A percentile compares a stretch with the other conserved stretches of the same genome.
These are phyloP conservation scores for Cantharis nigra DNA, from an alignment of 2,888 invertebrate species.

Conservation along the genomic window DNA sequence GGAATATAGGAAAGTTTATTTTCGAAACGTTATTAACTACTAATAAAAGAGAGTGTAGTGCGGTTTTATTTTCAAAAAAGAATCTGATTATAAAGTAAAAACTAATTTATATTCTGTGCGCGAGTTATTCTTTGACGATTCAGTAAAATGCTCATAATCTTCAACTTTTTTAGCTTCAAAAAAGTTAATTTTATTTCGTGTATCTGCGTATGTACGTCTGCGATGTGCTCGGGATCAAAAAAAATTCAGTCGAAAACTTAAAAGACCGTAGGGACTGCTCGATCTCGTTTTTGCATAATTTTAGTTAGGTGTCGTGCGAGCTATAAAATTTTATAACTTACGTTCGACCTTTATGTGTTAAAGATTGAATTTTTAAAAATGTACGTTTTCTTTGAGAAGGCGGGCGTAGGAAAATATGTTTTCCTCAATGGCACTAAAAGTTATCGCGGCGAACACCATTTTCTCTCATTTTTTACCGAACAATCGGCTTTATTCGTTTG, in stretches of 20 bases:
- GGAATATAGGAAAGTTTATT: not conserved
- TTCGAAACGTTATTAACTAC: not conserved
- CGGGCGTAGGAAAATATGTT: not conserved
- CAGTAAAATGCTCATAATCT: not conserved
- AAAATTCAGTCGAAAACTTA: slow-evolving; percentile 14
- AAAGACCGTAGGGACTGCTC: slow-evolving; percentile 22
- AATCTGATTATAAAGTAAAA: not conserved
- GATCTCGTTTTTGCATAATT: slow-evolving; percentile 16
- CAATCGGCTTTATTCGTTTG: not conserved
- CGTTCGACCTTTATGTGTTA: not conserved
- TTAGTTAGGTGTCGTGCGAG: slow-evolving; percentile 10
- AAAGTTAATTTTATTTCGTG: slow-evolving; percentile 22
- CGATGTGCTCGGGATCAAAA: slow-evolving; percentile 13
- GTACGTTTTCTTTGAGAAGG: not conserved
- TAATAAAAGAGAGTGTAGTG: not conserved
- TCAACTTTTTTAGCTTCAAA: slow-evolving; percentile 9
- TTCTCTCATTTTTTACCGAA: not conserved
- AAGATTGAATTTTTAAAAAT: not conserved
- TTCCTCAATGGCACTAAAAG: not conserved
- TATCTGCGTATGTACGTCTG: not conserved
- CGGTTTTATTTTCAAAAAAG: not conserved
- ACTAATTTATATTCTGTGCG: not conserved
- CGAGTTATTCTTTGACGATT: not conserved
- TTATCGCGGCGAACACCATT: not conserved
- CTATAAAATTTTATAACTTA: not conserved